Conservation (phyloP, 2,888 invertebrate species). For the Agrotis puta region DNA sequence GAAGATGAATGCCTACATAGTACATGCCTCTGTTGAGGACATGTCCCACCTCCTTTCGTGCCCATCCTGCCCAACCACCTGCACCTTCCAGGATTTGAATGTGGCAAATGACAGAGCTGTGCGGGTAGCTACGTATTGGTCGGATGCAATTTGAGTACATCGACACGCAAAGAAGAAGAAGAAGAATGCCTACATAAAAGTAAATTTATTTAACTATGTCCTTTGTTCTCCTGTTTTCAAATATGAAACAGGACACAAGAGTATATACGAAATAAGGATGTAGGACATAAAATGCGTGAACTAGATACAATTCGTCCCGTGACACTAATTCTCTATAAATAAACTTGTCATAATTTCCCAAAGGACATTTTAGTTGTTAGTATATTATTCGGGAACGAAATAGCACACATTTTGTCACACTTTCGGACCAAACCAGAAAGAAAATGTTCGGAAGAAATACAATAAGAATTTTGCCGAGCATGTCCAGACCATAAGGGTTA, state of each 20-base stretch:
- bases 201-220: background rate
- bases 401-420: background rate
- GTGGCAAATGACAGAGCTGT: too few species aligned
- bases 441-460: background rate
- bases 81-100: too few species aligned
- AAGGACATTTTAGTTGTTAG: slow-evolving; percentile 9
- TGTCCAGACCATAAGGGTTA: too few species aligned
- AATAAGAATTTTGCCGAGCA: too few species aligned
- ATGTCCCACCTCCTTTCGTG: too few species aligned
- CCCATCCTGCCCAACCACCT: too few species aligned
- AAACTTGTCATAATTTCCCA: slow-evolving; percentile 29
- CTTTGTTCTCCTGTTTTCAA: background rate
- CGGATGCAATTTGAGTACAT: too few species aligned
- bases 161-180: background rate
- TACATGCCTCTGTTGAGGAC: too few species aligned
- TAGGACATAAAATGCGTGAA: slow-evolving; percentile 17
- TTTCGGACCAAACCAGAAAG: background rate
- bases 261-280: slow-evolving; percentile 8
- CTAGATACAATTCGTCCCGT: slow-evolving; percentile 11
- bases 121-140: too few species aligned
- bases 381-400: too few species aligned
- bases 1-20: background rate
- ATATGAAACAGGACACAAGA: slow-evolving; percentile 8
- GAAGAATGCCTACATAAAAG: background rate
- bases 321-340: slow-evolving; percentile 27